These are phyloP conservation scores for Biston stratarius DNA, from an alignment of 2,888 invertebrate species.

Conservation along the genomic window DNA sequence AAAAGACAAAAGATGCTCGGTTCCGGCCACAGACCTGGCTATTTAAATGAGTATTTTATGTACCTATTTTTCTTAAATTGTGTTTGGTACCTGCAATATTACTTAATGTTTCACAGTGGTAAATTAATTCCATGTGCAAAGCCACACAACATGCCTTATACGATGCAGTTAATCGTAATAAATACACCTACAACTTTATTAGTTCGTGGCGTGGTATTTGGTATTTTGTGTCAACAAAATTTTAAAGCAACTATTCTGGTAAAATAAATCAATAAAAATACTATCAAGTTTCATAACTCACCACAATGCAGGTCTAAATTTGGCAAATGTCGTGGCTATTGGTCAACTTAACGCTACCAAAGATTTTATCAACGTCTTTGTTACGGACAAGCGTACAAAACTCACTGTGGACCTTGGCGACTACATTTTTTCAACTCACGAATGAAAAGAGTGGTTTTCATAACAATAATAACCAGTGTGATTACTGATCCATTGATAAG, in stretches of 20 bases:
- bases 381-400: constrained; percentile 41
- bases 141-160: no score
- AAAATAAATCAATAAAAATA: constrained; percentile 13
- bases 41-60: no score
- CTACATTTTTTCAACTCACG: constrained; percentile 30
- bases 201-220: not conserved
- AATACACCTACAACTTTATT: not conserved
- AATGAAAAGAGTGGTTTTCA: constrained; percentile 21
- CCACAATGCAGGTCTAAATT: constrained; percentile 40
- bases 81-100: no score
- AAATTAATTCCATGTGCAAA: no score
- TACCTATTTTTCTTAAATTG: no score
- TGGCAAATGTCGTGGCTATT: constrained; percentile 47
- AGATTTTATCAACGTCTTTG: constrained; percentile 50
- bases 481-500: constrained; percentile 10
- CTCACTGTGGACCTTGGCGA: constrained; percentile 39
- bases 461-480: constrained; percentile 19
- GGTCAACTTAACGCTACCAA: constrained; percentile 48
- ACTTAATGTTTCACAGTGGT: no score
- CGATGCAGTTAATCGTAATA: not conserved
- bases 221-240: constrained; percentile 6
- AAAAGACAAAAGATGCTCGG: no score
- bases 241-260: constrained; percentile 1
- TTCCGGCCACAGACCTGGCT: no score
- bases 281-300: constrained; percentile 26